phyloP scores from a whole-genome alignment of 2,797 vertebrate genomes.

The Sebastes hubbsi region DNA sequence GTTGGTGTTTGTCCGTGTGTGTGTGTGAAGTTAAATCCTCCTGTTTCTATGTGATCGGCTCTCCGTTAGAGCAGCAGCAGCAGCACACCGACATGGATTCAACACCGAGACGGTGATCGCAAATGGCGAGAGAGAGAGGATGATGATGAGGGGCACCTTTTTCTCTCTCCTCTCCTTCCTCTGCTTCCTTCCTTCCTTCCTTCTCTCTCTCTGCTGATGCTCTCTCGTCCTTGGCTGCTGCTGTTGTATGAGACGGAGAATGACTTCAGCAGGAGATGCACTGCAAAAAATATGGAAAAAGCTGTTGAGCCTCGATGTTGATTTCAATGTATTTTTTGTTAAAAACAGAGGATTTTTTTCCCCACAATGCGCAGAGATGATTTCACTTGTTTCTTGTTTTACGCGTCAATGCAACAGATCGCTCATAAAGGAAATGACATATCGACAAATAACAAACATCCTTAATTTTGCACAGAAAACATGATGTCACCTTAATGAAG shows the following conservation, averaged over 20 bases:
- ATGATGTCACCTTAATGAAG: neutral
- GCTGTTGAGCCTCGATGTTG: constrained; percentile 28
- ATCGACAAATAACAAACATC: neutral
- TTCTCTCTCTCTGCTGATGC: constrained; percentile 63
- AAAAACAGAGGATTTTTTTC: neutral
- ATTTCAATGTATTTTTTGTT: neutral
- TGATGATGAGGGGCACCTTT: constrained; percentile 66
- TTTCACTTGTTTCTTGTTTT: neutral
- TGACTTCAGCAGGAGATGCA: constrained; percentile 58
- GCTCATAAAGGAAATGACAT: neutral
- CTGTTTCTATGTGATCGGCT: neutral
- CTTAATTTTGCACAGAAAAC: neutral
- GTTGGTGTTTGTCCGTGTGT: constrained; percentile 77
- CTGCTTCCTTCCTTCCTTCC: neutral
- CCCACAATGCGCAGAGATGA: neutral
- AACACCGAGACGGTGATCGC: constrained; percentile 58
- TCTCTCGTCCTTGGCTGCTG: constrained; percentile 74
- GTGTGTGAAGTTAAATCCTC: constrained; percentile 62
- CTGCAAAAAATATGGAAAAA: constrained; percentile 60
- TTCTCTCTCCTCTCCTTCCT: constrained; percentile 43
- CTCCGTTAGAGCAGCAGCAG: constrained; percentile 81
- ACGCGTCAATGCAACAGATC: constrained; percentile 18
- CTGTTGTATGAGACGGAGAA: constrained; percentile 66
- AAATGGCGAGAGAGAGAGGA: constrained; percentile 81
- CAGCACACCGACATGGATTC: constrained; percentile 59